Percentiles rank a stretch among this genome's conserved stretches.
These are phyloP conservation scores for Plectropomus leopardus DNA, from an alignment of 2,113 vertebrate species.

Conservation along the genomic window DNA sequence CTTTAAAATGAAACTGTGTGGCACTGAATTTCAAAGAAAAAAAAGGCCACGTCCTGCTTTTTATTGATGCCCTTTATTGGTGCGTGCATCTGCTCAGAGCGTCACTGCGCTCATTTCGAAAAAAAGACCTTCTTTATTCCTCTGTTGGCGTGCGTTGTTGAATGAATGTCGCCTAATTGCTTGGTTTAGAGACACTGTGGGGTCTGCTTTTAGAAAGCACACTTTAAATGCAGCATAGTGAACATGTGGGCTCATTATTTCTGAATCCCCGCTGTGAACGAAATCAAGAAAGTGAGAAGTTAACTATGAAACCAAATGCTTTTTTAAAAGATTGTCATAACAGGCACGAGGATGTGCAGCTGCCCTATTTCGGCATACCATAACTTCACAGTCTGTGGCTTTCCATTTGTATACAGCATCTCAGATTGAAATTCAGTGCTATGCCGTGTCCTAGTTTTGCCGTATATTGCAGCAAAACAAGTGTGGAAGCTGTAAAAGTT, in stretches of 20 bases:
- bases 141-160: not conserved
- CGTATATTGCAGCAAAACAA: conserved; percentile 11
- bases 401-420: not conserved
- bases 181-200: not conserved
- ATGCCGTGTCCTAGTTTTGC: conserved; percentile 21
- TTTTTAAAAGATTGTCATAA: not conserved
- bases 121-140: not conserved
- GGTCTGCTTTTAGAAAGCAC: not conserved
- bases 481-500: not conserved
- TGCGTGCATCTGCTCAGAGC: not conserved
- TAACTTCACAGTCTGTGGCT: not conserved
- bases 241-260: conserved; percentile 3
- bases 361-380: not conserved
- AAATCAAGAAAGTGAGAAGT: conserved; percentile 4
- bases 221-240: not conserved
- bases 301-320: not conserved
- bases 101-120: not conserved
- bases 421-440: conserved; percentile 7
- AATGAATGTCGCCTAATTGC: conserved; percentile 12
- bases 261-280: conserved; percentile 1
- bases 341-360: not conserved
- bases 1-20: conserved; percentile 28
- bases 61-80: conserved; percentile 23
- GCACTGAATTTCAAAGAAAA: conserved; percentile 1
- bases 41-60: conserved; percentile 12